Evolutionary conservation across 2,888 invertebrate genomes (phyloP).

Genomic region (Xanthorhoe designata): DNA sequence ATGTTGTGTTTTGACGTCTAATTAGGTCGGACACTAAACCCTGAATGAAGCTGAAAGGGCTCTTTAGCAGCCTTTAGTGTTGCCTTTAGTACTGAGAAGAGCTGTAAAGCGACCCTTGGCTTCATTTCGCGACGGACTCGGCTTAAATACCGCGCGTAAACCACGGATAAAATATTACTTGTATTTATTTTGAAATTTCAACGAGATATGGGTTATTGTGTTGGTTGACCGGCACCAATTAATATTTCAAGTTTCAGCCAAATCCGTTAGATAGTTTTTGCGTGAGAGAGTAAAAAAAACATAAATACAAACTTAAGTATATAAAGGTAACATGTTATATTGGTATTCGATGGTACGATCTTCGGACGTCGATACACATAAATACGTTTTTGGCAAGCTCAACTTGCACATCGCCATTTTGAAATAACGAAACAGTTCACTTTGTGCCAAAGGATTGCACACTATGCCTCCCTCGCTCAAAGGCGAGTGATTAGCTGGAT

Average conservation of each 20-base stretch:
- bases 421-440: slow-evolving; percentile 6
- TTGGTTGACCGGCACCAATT: too few relatives aligned
- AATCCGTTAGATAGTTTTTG: too few relatives aligned
- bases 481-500: slow-evolving; percentile 33
- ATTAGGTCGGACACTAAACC: slow-evolving; percentile 42
- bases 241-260: too few relatives aligned
- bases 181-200: too few relatives aligned
- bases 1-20: slow-evolving; percentile 28
- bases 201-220: too few relatives aligned
- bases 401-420: not conserved
- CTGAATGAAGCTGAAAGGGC: slow-evolving; percentile 32
- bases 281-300: too few relatives aligned
- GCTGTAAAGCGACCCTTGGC: slow-evolving; percentile 33
- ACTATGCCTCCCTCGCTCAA: slow-evolving; percentile 20
- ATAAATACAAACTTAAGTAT: too few relatives aligned
- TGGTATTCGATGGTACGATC: too few relatives aligned
- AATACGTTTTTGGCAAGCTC: too few relatives aligned
- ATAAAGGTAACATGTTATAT: too few relatives aligned
- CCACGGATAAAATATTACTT: too few relatives aligned
- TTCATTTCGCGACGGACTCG: slow-evolving; percentile 27
- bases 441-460: slow-evolving; percentile 18
- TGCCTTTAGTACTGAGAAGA: slow-evolving; percentile 36
- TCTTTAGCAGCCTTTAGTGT: slow-evolving; percentile 34
- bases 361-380: too few relatives aligned
- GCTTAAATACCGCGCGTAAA: slow-evolving; percentile 22